Evolutionary conservation across 2,888 invertebrate genomes (phyloP).

Genomic region (Lasius fuliginosus): DNA sequence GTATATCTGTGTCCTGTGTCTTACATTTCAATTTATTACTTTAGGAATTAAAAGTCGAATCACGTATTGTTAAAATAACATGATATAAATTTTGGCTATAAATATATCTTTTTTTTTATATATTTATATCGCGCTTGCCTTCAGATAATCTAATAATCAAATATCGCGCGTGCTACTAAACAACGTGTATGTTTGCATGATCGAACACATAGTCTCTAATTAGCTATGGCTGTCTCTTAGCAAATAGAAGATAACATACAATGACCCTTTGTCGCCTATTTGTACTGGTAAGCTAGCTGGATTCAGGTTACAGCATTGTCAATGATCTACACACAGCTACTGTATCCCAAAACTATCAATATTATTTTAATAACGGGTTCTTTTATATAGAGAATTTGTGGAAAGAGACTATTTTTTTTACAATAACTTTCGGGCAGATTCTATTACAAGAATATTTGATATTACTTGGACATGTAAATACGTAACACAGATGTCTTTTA

Average conservation of each 20-base stretch:
- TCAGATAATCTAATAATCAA: conserved; percentile 22
- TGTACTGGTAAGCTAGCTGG: conserved; percentile 6
- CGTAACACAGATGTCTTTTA: background rate
- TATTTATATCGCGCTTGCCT: background rate
- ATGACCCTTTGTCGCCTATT: conserved; percentile 38
- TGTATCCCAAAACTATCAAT: background rate
- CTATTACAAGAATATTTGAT: background rate
- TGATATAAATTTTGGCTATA: background rate
- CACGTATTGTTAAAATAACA: background rate
- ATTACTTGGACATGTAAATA: background rate
- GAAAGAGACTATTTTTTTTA: background rate
- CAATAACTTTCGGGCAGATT: background rate
- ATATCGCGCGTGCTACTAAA: background rate
- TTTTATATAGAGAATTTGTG: background rate
- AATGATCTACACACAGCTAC: background rate
- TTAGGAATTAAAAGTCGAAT: background rate
- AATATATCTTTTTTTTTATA: conserved; percentile 2
- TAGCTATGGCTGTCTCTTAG: conserved; percentile 20
- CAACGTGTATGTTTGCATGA: background rate
- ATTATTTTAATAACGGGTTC: background rate
- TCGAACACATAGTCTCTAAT: conserved; percentile 22
- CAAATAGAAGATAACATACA: conserved; percentile 36
- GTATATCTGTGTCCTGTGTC: background rate
- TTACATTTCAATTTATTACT: background rate
- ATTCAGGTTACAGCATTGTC: conserved; percentile 17